Percentiles rank a stretch among this genome's conserved stretches.
Conservation (phyloP, 1,140 invertebrate species). For the Tetraneura akinire region DNA sequence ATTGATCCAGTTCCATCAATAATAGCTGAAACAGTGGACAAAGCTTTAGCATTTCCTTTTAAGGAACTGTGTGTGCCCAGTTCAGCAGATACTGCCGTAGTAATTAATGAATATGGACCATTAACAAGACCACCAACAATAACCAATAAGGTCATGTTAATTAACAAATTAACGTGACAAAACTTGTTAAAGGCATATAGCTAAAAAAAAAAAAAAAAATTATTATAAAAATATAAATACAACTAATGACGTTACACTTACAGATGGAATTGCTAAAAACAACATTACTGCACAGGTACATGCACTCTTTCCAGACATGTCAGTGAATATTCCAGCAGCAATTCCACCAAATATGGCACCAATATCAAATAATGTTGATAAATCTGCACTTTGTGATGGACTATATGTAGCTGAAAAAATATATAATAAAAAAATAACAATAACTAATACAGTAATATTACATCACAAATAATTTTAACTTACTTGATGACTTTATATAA, state of each 20-base stretch:
- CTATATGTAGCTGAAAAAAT: conserved; percentile 73
- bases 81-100: conserved; percentile 93
- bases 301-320: conserved; percentile 81
- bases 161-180: background rate
- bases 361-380: conserved; percentile 90
- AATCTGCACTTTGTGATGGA: conserved; percentile 74
- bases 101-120: conserved; percentile 93
- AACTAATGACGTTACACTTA: conserved; percentile 5
- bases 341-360: conserved; percentile 89
- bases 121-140: conserved; percentile 84
- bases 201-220: background rate
- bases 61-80: conserved; percentile 85
- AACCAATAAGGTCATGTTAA: conserved; percentile 68
- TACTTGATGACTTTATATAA: conserved; percentile 84
- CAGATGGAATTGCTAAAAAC: conserved; percentile 70
- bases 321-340: conserved; percentile 80
- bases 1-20: conserved; percentile 95
- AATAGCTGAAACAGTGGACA: conserved; percentile 94
- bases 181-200: conserved; percentile 26
- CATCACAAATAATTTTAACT: conserved; percentile 58
- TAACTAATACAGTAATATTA: too few relatives aligned
- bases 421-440: background rate
- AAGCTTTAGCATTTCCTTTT: conserved; percentile 80
- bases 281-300: conserved; percentile 83
- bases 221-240: background rate